Conservation (phyloP, 2,888 invertebrate genomes). For the Meta bourneti region DNA sequence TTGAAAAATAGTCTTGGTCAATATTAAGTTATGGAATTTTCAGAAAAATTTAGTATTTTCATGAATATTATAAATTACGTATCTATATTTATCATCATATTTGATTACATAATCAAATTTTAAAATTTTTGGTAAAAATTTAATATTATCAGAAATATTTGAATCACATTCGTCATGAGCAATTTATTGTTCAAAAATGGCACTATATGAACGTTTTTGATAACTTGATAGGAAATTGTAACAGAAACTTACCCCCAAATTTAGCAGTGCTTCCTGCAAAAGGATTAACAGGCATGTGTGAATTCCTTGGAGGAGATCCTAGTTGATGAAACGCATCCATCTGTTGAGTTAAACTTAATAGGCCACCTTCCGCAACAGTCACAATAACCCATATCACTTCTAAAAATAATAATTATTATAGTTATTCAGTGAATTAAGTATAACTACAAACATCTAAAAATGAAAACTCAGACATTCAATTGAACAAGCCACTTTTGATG, state of each 20-base stretch:
- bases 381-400: conserved; percentile 91
- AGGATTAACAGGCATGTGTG: conserved; percentile 78
- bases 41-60: too few relatives aligned
- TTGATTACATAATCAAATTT: too few relatives aligned
- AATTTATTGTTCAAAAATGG: too few relatives aligned
- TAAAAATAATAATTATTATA: conserved; percentile 80
- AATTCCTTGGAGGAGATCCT: conserved; percentile 80
- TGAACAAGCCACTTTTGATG: background rate
- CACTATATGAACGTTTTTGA: too few relatives aligned
- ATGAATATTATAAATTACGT: too few relatives aligned
- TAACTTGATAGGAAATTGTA: too few relatives aligned
- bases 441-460: background rate
- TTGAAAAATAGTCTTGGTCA: too few relatives aligned
- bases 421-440: background rate
- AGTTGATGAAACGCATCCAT: conserved; percentile 84
- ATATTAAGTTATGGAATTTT: too few relatives aligned
- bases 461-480: background rate
- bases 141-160: too few relatives aligned
- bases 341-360: conserved; percentile 90
- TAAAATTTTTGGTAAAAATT: too few relatives aligned
- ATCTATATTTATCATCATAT: too few relatives aligned
- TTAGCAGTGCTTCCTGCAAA: conserved; percentile 77
- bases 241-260: conserved; percentile 50
- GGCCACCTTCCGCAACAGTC: conserved; percentile 89
- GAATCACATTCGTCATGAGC: too few relatives aligned